Base-by-base conservation (phyloP, 2,888 invertebrate genomes). In the Aporophyla nigra region DNA sequence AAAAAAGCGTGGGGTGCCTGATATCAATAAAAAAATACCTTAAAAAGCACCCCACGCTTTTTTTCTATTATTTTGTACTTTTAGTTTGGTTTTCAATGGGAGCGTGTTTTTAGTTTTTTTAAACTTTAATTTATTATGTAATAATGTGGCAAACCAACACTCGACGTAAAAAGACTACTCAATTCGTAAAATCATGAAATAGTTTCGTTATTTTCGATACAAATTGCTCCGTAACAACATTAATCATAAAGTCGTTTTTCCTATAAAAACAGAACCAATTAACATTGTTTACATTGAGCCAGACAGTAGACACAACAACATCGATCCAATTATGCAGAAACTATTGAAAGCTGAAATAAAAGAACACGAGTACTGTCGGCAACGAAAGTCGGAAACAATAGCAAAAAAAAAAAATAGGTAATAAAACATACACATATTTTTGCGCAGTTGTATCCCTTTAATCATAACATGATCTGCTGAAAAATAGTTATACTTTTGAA, bases 291-390 rank as follows among this genome's bases (percentile, higher is more conserved):
- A 43, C 54, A 56, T 56, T 54, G n/a, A 19, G 16, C 40, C 61
- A 76, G 46, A 75, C 58, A 7, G 59, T 5, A 43, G 43, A 76
- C 24, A 58, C 24, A 65, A 75, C 49, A 62, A 68, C 61, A 54
- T 76, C 46, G 46, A 61, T 61, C 46, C 33, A 67, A 67, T 76
- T 67, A 67, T n/a, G 16, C 46, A 27, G 33, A 66, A 40, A 27
- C 59, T 54, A 14, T 21, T 33, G 21, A 1, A 24, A 5, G 9
- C 16, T 46, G 21, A 53, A 59, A 75, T 53, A 58, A 49, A 56
- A 58, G 6, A 19, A 51, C 14, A 19, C 5, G 2, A 49, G 24
- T 46, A 72, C 24, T 1, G 12, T 72, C 46, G 6, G 27, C 27
- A 71, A 58, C 6, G 7, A 58, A 58, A 24, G n/a, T 16, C 9